Conservation (phyloP, 2,113 vertebrate genomes). For the Paralichthys olivaceus region DNA sequence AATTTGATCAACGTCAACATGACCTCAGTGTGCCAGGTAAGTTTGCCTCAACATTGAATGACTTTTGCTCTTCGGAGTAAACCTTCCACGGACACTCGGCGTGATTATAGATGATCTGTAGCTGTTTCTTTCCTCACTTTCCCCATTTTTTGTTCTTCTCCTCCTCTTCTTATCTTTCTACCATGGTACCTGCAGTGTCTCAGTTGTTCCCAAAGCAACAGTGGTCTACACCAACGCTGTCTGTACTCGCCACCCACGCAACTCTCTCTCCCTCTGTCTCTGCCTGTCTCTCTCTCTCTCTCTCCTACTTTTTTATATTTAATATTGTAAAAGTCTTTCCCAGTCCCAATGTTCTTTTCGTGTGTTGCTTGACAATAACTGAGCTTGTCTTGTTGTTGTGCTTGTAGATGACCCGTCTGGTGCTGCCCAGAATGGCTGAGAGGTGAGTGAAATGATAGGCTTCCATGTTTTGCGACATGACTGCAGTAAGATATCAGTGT, state of each 20-base stretch:
- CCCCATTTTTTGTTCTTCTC: neutral
- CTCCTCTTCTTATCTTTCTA: conserved; percentile 49
- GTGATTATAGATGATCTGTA: neutral
- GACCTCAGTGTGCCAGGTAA: conserved; percentile 91
- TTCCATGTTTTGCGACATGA: conserved; percentile 61
- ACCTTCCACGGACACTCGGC: neutral
- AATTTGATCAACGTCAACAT: conserved; percentile 91
- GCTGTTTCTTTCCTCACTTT: neutral
- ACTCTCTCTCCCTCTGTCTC: conserved; percentile 51
- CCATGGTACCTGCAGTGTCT: conserved; percentile 74
- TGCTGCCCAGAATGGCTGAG: conserved; percentile 93
- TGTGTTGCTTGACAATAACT: neutral
- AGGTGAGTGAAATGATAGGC: conserved; percentile 86
- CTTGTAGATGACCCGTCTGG: conserved; percentile 92
- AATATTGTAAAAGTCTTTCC: neutral
- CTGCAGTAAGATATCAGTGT: conserved; percentile 50
- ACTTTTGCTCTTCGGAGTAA: neutral
- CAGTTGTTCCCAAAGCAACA: conserved; percentile 83
- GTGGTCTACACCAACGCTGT: conserved; percentile 82
- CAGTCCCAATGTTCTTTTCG: neutral
- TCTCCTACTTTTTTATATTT: conserved; percentile 32
- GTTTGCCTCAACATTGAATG: conserved; percentile 22
- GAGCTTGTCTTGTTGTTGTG: conserved; percentile 21
- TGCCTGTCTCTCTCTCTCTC: conserved; percentile 19
- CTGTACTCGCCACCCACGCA: conserved; percentile 79